These are phyloP conservation scores for Oenanthe melanoleuca DNA, from an alignment of 2,113 vertebrate genomes.

Conservation along the genomic window DNA sequence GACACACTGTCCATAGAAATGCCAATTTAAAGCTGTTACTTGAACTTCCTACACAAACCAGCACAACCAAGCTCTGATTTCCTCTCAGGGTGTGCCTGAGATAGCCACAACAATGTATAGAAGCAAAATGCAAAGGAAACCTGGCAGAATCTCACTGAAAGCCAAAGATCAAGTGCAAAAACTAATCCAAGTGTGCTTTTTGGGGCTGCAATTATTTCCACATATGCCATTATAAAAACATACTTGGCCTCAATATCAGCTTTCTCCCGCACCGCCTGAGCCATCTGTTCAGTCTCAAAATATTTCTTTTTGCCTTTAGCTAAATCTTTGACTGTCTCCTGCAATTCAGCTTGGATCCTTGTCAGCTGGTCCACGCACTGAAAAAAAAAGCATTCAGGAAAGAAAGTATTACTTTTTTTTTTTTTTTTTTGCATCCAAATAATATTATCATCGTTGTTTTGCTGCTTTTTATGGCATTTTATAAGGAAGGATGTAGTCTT, in stretches of 20 bases:
- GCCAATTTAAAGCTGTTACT: neutral
- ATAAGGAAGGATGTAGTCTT: fast-evolving
- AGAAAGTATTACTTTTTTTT: neutral
- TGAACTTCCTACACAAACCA: neutral
- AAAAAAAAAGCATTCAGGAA: slow-evolving; percentile 23
- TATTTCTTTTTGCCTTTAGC: slow-evolving; percentile 99
- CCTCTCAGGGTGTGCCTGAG: neutral
- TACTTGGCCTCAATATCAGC: slow-evolving; percentile 98
- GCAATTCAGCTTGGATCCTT: slow-evolving; percentile 93
- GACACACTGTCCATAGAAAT: neutral
- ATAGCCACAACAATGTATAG: neutral
- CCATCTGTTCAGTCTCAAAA: slow-evolving; percentile 98
- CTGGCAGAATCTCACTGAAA: neutral
- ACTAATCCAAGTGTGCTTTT: neutral
- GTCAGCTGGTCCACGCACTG: slow-evolving; percentile 96
- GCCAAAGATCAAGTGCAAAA: neutral
- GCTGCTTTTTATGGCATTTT: neutral
- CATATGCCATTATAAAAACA: slow-evolving; percentile 64
- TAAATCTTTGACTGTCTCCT: slow-evolving; percentile 98
- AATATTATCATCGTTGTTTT: neutral
- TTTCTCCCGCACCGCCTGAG: slow-evolving; percentile 95
- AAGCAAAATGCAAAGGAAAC: neutral
- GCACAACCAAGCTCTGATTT: neutral
- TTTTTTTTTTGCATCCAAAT: slow-evolving; percentile 19
- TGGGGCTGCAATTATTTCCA: neutral